A percentile compares a stretch with the other conserved stretches of the same genome.
phyloP scores from a whole-genome alignment of 2,113 vertebrate species.

The Macheiramphus alcinus region DNA sequence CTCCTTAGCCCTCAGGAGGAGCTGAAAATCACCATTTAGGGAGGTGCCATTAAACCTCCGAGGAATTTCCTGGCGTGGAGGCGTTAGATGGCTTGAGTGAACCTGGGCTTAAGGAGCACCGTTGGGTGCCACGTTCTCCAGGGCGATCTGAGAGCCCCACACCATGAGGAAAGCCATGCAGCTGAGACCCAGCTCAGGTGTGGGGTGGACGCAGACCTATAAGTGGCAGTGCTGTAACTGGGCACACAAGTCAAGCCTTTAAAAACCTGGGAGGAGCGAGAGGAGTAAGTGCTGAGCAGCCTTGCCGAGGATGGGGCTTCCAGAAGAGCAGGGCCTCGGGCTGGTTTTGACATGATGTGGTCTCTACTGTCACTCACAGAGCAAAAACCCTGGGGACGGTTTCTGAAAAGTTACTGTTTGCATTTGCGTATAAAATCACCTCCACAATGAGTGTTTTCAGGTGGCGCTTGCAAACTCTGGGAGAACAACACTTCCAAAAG shows the following conservation, averaged over 20 bases:
- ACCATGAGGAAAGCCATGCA: background rate
- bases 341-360: background rate
- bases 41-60: background rate
- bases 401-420: background rate
- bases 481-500: background rate
- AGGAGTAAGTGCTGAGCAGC: background rate
- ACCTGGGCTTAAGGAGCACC: background rate
- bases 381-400: background rate
- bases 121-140: background rate
- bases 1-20: background rate
- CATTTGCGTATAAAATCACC: background rate
- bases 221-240: background rate
- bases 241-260: background rate
- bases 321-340: background rate
- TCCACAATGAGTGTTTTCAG: background rate
- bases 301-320: background rate
- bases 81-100: background rate
- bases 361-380: background rate
- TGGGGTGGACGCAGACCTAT: background rate
- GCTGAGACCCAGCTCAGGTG: background rate
- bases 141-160: background rate
- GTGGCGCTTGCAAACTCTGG: background rate
- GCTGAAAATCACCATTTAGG: background rate
- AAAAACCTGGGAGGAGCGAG: background rate
- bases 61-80: rapidly evolving